A percentile compares a stretch with the other conserved stretches of the same genome.
These are phyloP conservation scores for Strigops habroptila DNA, from an alignment of 2,113 vertebrate species.

Conservation along the genomic window DNA sequence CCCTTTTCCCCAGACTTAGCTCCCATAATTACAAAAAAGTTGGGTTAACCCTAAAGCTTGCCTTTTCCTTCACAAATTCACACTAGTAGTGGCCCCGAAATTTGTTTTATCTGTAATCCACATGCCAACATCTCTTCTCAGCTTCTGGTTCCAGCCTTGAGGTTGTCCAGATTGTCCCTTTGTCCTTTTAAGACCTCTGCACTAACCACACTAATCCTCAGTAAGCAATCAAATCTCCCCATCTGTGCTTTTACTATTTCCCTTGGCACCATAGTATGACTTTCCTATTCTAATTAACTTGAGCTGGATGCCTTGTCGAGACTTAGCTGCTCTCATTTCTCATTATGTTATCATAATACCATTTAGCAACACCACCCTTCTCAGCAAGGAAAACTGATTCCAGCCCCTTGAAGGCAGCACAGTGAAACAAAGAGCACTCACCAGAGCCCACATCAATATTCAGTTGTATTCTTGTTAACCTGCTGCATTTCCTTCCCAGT, in stretches of 20 bases:
- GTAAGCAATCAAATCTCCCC: conserved; percentile 42
- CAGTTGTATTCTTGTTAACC: not conserved
- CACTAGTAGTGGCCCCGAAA: not conserved
- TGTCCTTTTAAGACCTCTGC: conserved; percentile 28
- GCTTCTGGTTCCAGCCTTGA: not conserved
- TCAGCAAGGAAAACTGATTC: not conserved
- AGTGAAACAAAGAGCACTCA: not conserved
- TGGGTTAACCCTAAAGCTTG: not conserved
- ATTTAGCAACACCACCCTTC: conserved; percentile 40
- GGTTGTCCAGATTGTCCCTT: conserved; percentile 23
- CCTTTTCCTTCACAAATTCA: not conserved
- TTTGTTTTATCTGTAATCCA: not conserved
- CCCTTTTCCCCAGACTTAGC: not conserved
- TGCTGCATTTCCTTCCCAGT: not conserved
- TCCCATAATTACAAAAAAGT: not conserved
- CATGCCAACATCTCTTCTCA: not conserved
- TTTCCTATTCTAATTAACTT: conserved; percentile 46
- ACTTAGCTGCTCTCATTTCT: conserved; percentile 47
- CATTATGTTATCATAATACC: conserved; percentile 36
- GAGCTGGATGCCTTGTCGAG: not conserved
- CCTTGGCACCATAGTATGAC: not conserved
- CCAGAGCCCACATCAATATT: not conserved
- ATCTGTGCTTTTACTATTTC: conserved; percentile 38
- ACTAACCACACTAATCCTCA: conserved; percentile 18
- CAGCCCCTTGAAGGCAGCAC: not conserved